Evolutionary conservation across 2,797 vertebrate species (phyloP), one percentile per base, ranked within the genome.

Genomic region (Lepus oiostolus): DNA sequence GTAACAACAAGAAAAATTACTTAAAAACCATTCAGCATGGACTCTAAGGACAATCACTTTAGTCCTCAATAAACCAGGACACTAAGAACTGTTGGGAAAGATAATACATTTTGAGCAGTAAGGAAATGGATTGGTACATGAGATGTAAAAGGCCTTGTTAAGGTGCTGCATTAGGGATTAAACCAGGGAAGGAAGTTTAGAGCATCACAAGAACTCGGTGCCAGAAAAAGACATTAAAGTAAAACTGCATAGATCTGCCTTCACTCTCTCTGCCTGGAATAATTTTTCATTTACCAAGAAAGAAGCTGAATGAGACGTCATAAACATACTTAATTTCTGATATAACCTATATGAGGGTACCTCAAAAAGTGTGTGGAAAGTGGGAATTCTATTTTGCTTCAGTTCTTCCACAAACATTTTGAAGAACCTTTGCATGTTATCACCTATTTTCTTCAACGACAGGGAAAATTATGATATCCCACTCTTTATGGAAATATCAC

Each of bases 371-470:
- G 8, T 47, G 42, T 47, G 42, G 42, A 47, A 47, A 47, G 42
- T 47, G 42, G 42, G 42, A 47, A 47, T 47, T 47, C 42, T 47
- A 47, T 9, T 47, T 47, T 47, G 42, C 42, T 8, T 47, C 42
- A 9, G 42, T 47, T 47, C 42, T 42, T 42, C 42, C 9, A 47
- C 42, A 47, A 47, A 47, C 42, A 47, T 47, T 47, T 47, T 47
- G 42, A 47, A 47, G 42, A 47, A 47, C 42, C 42, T 47, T 47
- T 47, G 8, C 42, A 47, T 47, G 42, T 42, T 81, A 54, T 54
- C n/a, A 68, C 82, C n/a, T 76, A 71, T 86, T 95, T 88, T 79
- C 72, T 74, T 68, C 13, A 35, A 21, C 62, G 12, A 60, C 65
- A 38, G 52, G 72, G 30, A 76, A 85, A 9, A 81, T 67, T 77